Evolutionary conservation across 2,888 invertebrate genomes (phyloP), one percentile per base, ranked within the genome.

Genomic region (Chrysina gloriosa): DNA sequence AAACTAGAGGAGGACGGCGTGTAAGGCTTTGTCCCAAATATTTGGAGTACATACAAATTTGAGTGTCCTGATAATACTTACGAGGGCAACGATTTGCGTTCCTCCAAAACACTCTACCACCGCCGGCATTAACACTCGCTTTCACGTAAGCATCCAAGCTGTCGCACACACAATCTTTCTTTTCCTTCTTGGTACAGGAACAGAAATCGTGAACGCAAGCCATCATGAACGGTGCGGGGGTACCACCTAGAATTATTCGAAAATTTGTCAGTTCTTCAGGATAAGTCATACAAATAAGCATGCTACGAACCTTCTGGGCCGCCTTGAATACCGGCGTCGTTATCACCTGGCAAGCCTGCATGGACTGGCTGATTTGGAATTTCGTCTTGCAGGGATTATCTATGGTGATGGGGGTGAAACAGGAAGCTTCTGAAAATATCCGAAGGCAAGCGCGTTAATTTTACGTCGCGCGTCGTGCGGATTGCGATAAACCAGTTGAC

Each of bases 121-220:
- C 29, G 0, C 56, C 56, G 1, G 47, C 56, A 5, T 47, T 66
- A 47, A 42, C 58, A 25, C 58, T 45, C 5, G 66, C 47, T 14
- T 47, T 66, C 14, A 47, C 66, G 34, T 45, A 66, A 9, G 56
- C 66, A 14, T 66, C 66, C 4, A 58, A 48, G n/a, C 47, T 48
- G 3, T 58, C 66, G 21, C 66, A 66, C 14, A 66, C 6, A 34
- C 66, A 66, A 11, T 58, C 47, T 7, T 11, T 45, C 2, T 11
- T n/a, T 23, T 47, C 23, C 9, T 9, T 6, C 5, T 6, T 1
- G 6, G 16, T 29, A 21, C 66, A 66, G 7, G 45, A 19, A 19
- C 66, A 66, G 19, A 58, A 58, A 23, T 47, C 9, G 23, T 47
- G 21, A 3, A 47, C 25, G 25, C 66, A 66, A 11, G 36, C 39